These are phyloP conservation scores for Nyctereutes procyonoides DNA, from an alignment of 2,113 vertebrate genomes.

Conservation along the genomic window DNA sequence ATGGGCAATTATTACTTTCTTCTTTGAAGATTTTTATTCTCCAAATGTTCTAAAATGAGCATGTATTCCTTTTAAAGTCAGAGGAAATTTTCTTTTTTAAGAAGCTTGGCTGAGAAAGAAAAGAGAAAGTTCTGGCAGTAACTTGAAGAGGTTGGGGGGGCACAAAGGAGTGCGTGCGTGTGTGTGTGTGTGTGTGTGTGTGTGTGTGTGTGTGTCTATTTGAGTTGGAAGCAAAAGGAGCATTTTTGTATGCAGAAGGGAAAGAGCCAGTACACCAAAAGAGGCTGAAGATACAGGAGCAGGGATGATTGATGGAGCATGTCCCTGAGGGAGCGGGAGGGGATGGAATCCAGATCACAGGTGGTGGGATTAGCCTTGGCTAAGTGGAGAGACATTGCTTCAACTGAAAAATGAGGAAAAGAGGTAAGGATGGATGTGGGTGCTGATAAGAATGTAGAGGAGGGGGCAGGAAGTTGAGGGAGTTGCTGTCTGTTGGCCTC, in stretches of 20 bases:
- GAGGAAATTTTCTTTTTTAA: conserved; percentile 29
- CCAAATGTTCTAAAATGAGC: conserved; percentile 2
- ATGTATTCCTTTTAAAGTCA: conserved; percentile 33
- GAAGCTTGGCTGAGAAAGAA: conserved; percentile 49
- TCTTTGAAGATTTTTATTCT: conserved; percentile 25
- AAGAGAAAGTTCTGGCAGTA: conserved; percentile 62
- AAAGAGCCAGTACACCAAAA: background rate
- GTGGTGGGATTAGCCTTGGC: conserved; percentile 81
- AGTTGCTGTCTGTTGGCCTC: conserved; percentile 74
- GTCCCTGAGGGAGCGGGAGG: conserved; percentile 48
- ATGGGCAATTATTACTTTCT: background rate
- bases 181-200: background rate
- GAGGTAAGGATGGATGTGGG: conserved; percentile 77
- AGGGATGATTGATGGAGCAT: conserved; percentile 75
- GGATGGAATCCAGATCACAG: conserved; percentile 82
- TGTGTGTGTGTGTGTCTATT: background rate
- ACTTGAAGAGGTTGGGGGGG: background rate
- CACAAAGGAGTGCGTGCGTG: background rate
- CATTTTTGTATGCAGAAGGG: conserved; percentile 26
- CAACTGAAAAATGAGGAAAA: conserved; percentile 79
- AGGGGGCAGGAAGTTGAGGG: conserved; percentile 73
- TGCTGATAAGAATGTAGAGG: conserved; percentile 77
- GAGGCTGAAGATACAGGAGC: conserved; percentile 62
- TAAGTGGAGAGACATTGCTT: conserved; percentile 68
- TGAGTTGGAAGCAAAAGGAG: conserved; percentile 57